Evolutionary conservation across 2,888 invertebrate species (phyloP), one percentile per base, ranked within the genome.

Genomic region (Agrochola litura): DNA sequence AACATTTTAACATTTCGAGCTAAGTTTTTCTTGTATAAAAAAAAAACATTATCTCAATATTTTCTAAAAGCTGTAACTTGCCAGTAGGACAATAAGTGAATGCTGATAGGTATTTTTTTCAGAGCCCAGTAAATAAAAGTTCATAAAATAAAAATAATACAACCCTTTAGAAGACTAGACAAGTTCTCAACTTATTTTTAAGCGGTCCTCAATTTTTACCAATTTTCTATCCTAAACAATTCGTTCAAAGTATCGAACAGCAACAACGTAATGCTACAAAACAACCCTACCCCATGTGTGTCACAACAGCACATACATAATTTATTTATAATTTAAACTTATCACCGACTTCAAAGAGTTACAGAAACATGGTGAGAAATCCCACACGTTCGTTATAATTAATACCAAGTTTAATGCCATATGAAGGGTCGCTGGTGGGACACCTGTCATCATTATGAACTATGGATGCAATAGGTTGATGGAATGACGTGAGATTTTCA

Each of bases 301-400:
- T 64, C 56, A 58, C 66, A 70, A 79, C 67, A 41, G 72, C 60
- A 75, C 75, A 79, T 64, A 86, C 71, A 83, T 84, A 67, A 73
- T 76, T 86, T 86, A 84, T 84, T 86, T 86, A 84, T 84, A 86
- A 84, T 86, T 84, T 70, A 84, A 83, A 84, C 86, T 84, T 79
- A 76, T 84, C 56, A 72, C 75, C 74, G 64, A 84, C 86, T 86
- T 86, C 84, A 84, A 86, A 84, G 76, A 70, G 43, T 52, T 25
- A 54, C 71, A 77, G 61, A 76, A 73, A 73, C 80, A 69, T 86
- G 63, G 85, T 84, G 87, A 87, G 85, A 85, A 87, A 85, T 85
- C 79, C 76, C 85, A 84, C 85, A 77, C 85, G 81, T 54, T 85
- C 63, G 52, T 78, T 79, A 63, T 85, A 87, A 85, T 87, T 87